Percentiles rank a stretch among this genome's conserved stretches.
Conservation (phyloP, 2,797 vertebrate genomes). For the Gambusia yucatana region DNA sequence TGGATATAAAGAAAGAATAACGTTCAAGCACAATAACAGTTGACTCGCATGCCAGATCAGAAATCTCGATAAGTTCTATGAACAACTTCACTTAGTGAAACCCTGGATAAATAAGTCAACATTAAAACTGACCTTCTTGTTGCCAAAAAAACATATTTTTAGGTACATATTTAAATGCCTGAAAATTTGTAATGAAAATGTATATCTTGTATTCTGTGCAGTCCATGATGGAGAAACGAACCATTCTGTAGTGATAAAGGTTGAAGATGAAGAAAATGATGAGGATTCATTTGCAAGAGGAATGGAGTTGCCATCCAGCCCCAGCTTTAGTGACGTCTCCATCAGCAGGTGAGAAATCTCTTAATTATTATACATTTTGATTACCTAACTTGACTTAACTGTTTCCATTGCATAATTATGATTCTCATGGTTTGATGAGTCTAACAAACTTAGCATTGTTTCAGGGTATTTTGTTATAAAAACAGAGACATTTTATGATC, state of each 20-base stretch:
- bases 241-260: constrained; percentile 13
- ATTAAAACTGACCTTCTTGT: not conserved
- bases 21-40: not conserved
- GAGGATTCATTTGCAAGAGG: constrained; percentile 11
- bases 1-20: not conserved
- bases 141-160: not conserved
- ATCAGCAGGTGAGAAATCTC: constrained; percentile 78
- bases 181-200: not conserved
- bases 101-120: not conserved
- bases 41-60: not conserved
- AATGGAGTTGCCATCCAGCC: constrained; percentile 62
- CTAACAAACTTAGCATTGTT: not conserved
- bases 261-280: constrained; percentile 37
- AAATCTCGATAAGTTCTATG: not conserved
- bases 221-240: constrained; percentile 38
- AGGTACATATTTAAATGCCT: too few species aligned
- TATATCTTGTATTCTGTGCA: constrained; percentile 21
- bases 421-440: not conserved
- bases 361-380: not conserved
- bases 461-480: not conserved
- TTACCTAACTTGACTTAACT: not conserved
- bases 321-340: constrained; percentile 74
- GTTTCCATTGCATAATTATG: not conserved
- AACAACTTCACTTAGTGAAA: not conserved
- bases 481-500: too few species aligned